Evolutionary conservation across 2,113 vertebrate species (phyloP).

Genomic region (Sterrhoptilus dennistouni): DNA sequence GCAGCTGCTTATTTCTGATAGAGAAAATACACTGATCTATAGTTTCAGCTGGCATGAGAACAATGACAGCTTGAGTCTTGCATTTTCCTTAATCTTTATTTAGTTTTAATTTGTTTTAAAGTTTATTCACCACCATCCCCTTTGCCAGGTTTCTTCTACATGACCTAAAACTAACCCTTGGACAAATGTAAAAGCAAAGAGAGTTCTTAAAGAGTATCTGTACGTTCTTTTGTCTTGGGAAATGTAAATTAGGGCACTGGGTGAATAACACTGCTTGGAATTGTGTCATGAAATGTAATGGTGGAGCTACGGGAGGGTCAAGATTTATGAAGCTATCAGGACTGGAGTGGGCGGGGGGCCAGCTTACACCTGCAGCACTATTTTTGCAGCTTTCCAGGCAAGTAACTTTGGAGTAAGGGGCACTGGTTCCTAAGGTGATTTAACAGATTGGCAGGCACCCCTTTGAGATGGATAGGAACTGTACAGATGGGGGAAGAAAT

Average conservation of each 20-base stretch:
- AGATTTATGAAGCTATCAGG: conserved; percentile 76
- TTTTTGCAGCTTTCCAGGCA: conserved; percentile 23
- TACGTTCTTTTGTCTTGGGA: conserved; percentile 70
- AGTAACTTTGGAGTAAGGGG: background rate
- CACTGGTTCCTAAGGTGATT: background rate
- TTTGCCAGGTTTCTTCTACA: conserved; percentile 63
- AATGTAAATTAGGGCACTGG: conserved; percentile 72
- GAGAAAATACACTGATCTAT: conserved; percentile 49
- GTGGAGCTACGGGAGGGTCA: conserved; percentile 49
- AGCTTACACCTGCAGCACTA: conserved; percentile 63
- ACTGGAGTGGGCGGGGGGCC: conserved; percentile 54
- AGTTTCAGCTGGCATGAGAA: conserved; percentile 62
- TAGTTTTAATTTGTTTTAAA: conserved; percentile 71
- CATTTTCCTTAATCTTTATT: conserved; percentile 58
- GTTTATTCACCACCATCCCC: conserved; percentile 8
- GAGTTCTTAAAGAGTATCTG: conserved; percentile 66
- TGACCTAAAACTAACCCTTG: conserved; percentile 72
- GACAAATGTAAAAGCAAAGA: conserved; percentile 59
- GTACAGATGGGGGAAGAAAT: background rate
- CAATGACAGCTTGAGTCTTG: conserved; percentile 53
- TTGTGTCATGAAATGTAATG: conserved; percentile 74
- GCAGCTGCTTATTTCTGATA: conserved; percentile 58
- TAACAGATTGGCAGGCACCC: background rate
- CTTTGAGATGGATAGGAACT: background rate
- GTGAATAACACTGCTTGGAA: conserved; percentile 71